A percentile compares a stretch with the other conserved stretches of the same genome.
Conservation (phyloP, 2,888 invertebrate genomes). For the Stictocephala bisonia region DNA sequence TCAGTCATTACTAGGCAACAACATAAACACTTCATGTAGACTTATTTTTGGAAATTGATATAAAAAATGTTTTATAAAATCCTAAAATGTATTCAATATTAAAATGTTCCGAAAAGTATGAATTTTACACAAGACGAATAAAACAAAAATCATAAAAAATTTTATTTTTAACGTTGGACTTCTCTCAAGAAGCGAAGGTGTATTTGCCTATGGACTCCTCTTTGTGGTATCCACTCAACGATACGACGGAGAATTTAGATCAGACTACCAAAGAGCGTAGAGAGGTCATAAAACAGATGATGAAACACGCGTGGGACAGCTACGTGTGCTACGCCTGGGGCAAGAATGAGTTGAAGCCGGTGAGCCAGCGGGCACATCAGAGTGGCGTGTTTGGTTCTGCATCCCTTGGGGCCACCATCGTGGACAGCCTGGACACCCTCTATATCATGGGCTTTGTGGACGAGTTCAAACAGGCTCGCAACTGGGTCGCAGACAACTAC, state of each 20-base stretch:
- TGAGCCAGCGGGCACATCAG: constrained; percentile 89
- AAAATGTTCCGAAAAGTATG: too few relatives aligned
- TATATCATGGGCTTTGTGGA: constrained; percentile 96
- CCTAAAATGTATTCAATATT: too few relatives aligned
- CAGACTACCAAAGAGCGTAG: not conserved
- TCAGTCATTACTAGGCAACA: too few relatives aligned
- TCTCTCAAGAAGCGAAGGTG: too few relatives aligned
- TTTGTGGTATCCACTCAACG: not conserved
- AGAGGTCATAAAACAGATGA: constrained; percentile 81
- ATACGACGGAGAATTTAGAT: not conserved
- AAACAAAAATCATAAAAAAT: too few relatives aligned
- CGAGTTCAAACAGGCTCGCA: constrained; percentile 91
- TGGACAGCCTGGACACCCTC: constrained; percentile 96
- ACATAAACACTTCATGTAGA: too few relatives aligned
- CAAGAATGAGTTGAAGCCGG: constrained; percentile 94
- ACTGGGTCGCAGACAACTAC: constrained; percentile 91
- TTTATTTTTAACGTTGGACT: too few relatives aligned
- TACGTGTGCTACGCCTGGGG: constrained; percentile 99
- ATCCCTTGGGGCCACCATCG: constrained; percentile 91
- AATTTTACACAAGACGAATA: too few relatives aligned
- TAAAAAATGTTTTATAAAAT: too few relatives aligned
- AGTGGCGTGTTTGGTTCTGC: constrained; percentile 90
- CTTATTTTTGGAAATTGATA: too few relatives aligned
- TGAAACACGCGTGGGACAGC: constrained; percentile 97
- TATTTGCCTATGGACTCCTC: too few relatives aligned